These are phyloP conservation scores for Pipa parva DNA, from an alignment of 2,113 vertebrate species.

Conservation along the genomic window DNA sequence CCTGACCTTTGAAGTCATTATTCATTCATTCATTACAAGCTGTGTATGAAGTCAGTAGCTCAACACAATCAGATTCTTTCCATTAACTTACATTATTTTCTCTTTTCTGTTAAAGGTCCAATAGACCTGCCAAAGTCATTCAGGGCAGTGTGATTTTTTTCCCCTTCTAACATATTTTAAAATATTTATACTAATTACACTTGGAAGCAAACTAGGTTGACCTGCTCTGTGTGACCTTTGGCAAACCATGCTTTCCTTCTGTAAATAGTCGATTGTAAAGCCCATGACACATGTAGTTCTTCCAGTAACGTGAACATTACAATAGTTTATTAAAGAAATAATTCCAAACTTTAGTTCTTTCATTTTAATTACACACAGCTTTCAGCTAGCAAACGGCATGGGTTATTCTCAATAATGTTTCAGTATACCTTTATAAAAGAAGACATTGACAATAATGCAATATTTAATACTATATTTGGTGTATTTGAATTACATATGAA, in stretches of 20 bases:
- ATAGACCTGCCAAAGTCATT: slow-evolving; percentile 12
- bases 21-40: slow-evolving; percentile 24
- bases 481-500: too few species aligned
- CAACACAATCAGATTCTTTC: slow-evolving; percentile 1
- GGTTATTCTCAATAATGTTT: too few species aligned
- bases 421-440: too few species aligned
- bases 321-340: too few species aligned
- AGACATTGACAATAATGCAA: too few species aligned
- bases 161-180: background rate
- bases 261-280: slow-evolving; percentile 6
- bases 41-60: slow-evolving; percentile 8
- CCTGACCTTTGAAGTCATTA: slow-evolving; percentile 29
- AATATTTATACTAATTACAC: slow-evolving; percentile 27
- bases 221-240: slow-evolving; percentile 8
- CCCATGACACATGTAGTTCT: background rate
- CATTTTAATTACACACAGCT: too few species aligned
- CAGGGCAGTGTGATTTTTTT: background rate
- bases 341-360: too few species aligned
- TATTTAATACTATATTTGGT: too few species aligned
- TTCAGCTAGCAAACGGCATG: too few species aligned
- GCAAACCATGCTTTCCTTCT: slow-evolving; percentile 1
- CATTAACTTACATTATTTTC: slow-evolving; percentile 8
- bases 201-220: slow-evolving; percentile 2
- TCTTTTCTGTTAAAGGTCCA: slow-evolving; percentile 11
- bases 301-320: background rate